Evolutionary conservation across 2,888 invertebrate species (phyloP), one percentile per base, ranked within the genome.

Genomic region (Aelia acuminata): DNA sequence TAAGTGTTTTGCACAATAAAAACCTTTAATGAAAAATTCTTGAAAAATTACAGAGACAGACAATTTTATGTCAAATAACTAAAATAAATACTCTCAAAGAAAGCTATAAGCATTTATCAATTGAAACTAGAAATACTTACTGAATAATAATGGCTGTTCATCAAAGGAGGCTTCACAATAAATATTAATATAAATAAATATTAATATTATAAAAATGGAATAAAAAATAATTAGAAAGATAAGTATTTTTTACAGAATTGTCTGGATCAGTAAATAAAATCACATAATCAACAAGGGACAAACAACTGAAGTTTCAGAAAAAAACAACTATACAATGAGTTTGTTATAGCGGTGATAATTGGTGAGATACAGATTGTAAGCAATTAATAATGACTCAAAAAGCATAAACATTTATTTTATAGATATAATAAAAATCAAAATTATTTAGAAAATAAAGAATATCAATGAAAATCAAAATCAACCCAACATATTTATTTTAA

Each of bases 61-160:
- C 7, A 26, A 57, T 57, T 26, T 20, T 70, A 35, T 3, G 20
- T 35, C 18, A 70, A 35, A 0, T 53, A 26, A 13, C 63, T 70
- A 70, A 18, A 70, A 35, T 3, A 35, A 31, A 70, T 70, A 70
- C 1, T 31, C 63, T 70, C 63, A 35, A 70, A 70, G 18, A 31
- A 70, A 35, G 13, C 35, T 70, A 35, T 13, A 70, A 35, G 63
- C 63, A 63, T 35, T 20, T 7, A 70, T 84, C n/a, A 26, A 84
- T 48, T n/a, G 3, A 84, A 48, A 47, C 7, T 47, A n/a, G n/a
- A 48, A 47, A 35, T 85, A 85, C 85, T 85, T 50, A 85, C 85
- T 50, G 53, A 22, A 26, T 85, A 85, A 49, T 85, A 85, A 85
- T 85, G 50, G 85, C 85, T 85, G 85, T 85, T 85, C 49, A 49